A percentile compares a stretch with the other conserved stretches of the same genome.
Conservation (phyloP, 2,113 vertebrate species). For the Malaclemys terrapin region DNA sequence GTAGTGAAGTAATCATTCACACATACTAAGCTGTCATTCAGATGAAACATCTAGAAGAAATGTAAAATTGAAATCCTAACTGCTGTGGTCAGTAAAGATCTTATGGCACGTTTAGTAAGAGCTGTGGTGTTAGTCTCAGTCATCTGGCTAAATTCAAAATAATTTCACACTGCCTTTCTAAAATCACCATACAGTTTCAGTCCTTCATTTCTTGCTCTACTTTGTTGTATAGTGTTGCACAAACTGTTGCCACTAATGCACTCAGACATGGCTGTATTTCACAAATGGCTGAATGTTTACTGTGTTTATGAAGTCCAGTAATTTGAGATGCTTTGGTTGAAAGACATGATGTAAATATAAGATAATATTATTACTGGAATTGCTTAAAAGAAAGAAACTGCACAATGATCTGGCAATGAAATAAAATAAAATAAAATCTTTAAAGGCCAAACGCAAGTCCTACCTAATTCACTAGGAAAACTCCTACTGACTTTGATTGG, state of each 20-base stretch:
- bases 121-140: not conserved
- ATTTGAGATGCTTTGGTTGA: constrained; percentile 10
- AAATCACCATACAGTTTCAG: not conserved
- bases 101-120: not conserved
- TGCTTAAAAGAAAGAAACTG: not conserved
- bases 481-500: not conserved
- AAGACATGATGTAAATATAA: not conserved
- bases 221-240: not conserved
- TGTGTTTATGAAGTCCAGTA: not conserved
- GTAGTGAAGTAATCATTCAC: not conserved
- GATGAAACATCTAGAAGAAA: not conserved
- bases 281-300: constrained; percentile 30
- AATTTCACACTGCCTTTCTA: not conserved
- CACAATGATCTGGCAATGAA: not conserved
- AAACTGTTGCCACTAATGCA: not conserved
- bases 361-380: not conserved
- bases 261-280: not conserved
- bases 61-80: not conserved
- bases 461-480: not conserved
- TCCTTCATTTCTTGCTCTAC: not conserved
- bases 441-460: not conserved
- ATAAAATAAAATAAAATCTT: not conserved
- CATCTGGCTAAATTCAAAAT: not conserved
- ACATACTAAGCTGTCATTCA: not conserved
- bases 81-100: not conserved